Evolutionary conservation across 2,113 vertebrate species (phyloP).

Genomic region (Laterallus jamaicensis): DNA sequence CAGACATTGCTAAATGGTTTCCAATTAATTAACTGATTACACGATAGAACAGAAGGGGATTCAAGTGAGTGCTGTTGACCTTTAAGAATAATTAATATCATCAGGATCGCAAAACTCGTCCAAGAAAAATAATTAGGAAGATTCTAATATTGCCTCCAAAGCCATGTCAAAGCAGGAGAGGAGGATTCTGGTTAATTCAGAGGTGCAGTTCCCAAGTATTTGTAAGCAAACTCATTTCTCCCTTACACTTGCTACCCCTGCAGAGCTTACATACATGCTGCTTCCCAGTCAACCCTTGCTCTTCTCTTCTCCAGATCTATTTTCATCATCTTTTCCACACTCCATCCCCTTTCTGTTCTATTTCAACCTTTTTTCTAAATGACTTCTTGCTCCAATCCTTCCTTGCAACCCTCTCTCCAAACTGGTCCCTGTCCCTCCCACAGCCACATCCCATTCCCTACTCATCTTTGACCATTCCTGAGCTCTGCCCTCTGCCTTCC

Average conservation of each 20-base stretch:
- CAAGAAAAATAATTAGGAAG: slow-evolving; percentile 81
- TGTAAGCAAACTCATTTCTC: not conserved
- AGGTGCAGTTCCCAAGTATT: not conserved
- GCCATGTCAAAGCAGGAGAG: slow-evolving; percentile 26
- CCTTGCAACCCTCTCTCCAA: not conserved
- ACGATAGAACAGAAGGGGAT: slow-evolving; percentile 84
- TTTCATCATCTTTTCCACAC: not conserved
- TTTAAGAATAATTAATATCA: slow-evolving; percentile 88
- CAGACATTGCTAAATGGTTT: slow-evolving; percentile 77
- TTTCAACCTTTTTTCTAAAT: not conserved
- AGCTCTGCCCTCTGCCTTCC: not conserved
- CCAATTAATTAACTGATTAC: slow-evolving; percentile 87
- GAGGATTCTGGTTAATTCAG: slow-evolving; percentile 48
- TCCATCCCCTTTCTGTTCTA: not conserved
- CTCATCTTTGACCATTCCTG: not conserved
- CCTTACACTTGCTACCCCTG: not conserved
- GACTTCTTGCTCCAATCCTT: not conserved
- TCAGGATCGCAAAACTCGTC: slow-evolving; percentile 77
- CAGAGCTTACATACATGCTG: not conserved
- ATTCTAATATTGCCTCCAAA: slow-evolving; percentile 72
- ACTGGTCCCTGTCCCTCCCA: not conserved
- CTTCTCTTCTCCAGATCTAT: not conserved
- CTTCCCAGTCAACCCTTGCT: not conserved
- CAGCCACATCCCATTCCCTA: not conserved
- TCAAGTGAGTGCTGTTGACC: slow-evolving; percentile 81